Evolutionary conservation across 64 coral and sea anemone genomes (phyloP), one percentile per base, ranked within the genome.

Genomic region (Montipora sp.): DNA sequence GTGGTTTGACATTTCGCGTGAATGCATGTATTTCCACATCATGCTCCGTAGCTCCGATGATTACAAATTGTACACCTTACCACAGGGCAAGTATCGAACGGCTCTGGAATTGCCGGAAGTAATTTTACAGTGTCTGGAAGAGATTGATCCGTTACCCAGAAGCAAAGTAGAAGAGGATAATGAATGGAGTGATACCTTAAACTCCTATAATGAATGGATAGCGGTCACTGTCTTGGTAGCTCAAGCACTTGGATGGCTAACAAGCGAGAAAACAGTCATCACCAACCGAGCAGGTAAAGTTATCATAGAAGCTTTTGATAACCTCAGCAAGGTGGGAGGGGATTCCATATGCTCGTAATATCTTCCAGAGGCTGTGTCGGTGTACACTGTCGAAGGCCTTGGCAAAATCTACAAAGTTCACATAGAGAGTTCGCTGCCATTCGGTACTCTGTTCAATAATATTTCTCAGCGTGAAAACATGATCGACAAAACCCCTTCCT

Each of bases 341-440:
- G 46, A 77, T 76, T 27, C 87, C 87, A 76, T 76, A 88, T 2
- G 44, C 12, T 46, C 21, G 9, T 49, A 88, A n/a, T 22, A 88
- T 88, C 65, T n/a, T 48, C 87, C 87, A 88, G 12, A 88, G n/a
- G 12, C 47, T 88, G 16, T 19, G 68, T 47, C 63, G 65, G 18
- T 88, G 87, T 4, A 88, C 14, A 22, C 69, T 75, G 45, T 88
- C 48, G 75, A 88, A 88, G 55, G 87, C 71, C 87, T 88, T 67
- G 16, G 61, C 77, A 79, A 90, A 90, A 60, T 90, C 88, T 78
- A 79, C 61, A 55, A 90, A 90, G 51, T 90, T 90, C 20, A 90
- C 57, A 24, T 44, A 90, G 24, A 79, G 88, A 45, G 16, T 73
- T 13, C 13, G 55, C 49, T 90, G 74, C 11, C 79, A 82, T 20